Evolutionary conservation across 2,888 invertebrate species (phyloP), one percentile per base, ranked within the genome.

Genomic region (Xylocampa areola): DNA sequence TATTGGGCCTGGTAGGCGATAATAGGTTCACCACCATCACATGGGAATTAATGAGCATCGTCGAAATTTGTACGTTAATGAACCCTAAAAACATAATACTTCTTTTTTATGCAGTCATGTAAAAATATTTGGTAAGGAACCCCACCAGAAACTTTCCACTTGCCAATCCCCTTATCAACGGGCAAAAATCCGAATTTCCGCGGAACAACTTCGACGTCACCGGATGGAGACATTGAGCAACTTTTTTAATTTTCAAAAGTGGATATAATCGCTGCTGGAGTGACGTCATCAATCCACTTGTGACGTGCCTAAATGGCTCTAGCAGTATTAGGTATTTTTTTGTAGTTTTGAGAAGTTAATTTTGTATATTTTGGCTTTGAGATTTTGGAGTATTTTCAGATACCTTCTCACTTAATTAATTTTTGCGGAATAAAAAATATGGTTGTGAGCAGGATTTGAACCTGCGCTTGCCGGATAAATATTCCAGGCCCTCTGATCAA

Each of bases 171-270:
- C 53, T 49, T 47, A 51, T 51, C 67, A 37, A 14, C 53, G 40
- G 13, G 27, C 8, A 45, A 63, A 72, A 63, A 59, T 44, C 60
- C 49, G 30, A 54, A 37, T 37, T 60, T 61, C 64, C 17, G 40
- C 55, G 35, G 19, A 23, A 44, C 63, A 73, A 71, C 40, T 68
- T 37, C 39, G 50, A 45, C 47, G 8, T 17, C 58, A 68, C 67
- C 41, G 68, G 60, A 69, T 59, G 53, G 50, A 50, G 65, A 62
- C 54, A 29, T 50, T 51, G 49, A 41, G 29, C 17, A 55, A 77
- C 78, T 76, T 77, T 77, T 77, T 77, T 77, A 78, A 77, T 78
- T 78, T 76, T 59, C 69, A 68, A 59, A 65, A 77, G 77, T 78
- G 73, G 65, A 69, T 70, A 76, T 78, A 75, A 75, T 77, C 68